Percentiles rank a stretch among this genome's conserved stretches.
phyloP scores from a whole-genome alignment of 2,797 vertebrate genomes.

The Denticeps clupeoides region DNA sequence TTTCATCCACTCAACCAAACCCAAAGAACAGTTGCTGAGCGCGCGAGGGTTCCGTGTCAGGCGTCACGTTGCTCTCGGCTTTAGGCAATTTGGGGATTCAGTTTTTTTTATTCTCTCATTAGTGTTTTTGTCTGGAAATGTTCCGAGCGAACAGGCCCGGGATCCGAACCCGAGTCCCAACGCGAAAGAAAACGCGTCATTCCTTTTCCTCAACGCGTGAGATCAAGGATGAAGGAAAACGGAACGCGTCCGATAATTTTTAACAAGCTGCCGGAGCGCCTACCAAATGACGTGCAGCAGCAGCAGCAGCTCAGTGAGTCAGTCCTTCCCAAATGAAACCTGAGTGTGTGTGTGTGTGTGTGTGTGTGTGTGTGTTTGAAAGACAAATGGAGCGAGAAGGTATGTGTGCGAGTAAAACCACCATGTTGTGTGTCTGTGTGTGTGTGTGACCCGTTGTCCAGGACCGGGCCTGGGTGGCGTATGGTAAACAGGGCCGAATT shows the following conservation, averaged over 20 bases:
- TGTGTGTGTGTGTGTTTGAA: neutral
- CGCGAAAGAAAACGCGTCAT: neutral
- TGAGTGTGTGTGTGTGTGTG: neutral
- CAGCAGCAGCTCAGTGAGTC: slow-evolving; percentile 23
- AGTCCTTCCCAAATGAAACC: slow-evolving; percentile 25
- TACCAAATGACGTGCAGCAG: slow-evolving; percentile 26
- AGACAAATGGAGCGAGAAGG: slow-evolving; percentile 17
- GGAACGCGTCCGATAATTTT: slow-evolving; percentile 17
- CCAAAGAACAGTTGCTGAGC: no score
- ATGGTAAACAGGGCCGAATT: slow-evolving; percentile 69
- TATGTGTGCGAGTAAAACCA: neutral
- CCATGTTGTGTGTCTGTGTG: slow-evolving; percentile 1
- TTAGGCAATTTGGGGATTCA: no score
- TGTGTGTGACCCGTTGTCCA: slow-evolving; percentile 14
- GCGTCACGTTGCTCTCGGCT: no score
- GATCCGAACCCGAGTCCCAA: neutral
- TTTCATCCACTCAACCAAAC: no score
- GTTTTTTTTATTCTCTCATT: slow-evolving; percentile 6
- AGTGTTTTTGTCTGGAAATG: neutral
- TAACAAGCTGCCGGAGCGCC: slow-evolving; percentile 23
- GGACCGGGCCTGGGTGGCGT: slow-evolving; percentile 31
- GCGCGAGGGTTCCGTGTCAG: no score
- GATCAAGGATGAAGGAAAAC: slow-evolving; percentile 20
- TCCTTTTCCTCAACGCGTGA: no score
- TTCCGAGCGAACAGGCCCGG: neutral